Evolutionary conservation across 2,797 vertebrate genomes (phyloP).

Genomic region (Odontamblyopus rebecca): DNA sequence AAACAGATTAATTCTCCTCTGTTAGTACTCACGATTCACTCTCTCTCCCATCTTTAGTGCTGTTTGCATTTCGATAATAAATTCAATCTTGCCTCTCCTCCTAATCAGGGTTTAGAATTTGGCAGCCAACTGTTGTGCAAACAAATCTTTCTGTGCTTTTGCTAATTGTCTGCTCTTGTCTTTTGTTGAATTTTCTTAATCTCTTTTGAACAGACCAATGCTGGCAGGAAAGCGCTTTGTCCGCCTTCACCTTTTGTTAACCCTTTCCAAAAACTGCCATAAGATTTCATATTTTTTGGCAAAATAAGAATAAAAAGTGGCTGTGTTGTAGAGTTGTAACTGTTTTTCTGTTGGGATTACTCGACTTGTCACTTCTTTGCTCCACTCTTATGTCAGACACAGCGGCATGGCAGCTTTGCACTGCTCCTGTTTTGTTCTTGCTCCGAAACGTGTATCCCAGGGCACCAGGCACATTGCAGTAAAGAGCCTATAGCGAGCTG

Average conservation of each 20-base stretch:
- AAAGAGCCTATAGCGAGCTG: constrained; percentile 10
- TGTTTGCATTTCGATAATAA: constrained; percentile 10
- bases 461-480: background rate
- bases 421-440: constrained; percentile 28
- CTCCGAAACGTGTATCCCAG: constrained; percentile 10
- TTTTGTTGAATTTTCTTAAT: constrained; percentile 29
- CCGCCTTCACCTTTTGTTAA: constrained; percentile 7
- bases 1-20: constrained; percentile 14
- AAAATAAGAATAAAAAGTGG: background rate
- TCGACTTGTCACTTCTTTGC: constrained; percentile 32
- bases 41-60: constrained; percentile 6
- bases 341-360: constrained; percentile 31
- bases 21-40: constrained; percentile 45
- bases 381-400: constrained; percentile 30
- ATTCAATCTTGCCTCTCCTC: constrained; percentile 7
- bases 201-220: constrained; percentile 9
- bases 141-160: constrained; percentile 29
- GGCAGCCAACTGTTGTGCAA: constrained; percentile 11
- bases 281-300: constrained; percentile 2
- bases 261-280: constrained; percentile 9
- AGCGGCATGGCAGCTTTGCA: constrained; percentile 1
- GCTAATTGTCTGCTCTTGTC: constrained; percentile 16
- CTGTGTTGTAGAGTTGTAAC: background rate
- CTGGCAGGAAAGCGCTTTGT: constrained; percentile 8
- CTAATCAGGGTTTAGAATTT: constrained; percentile 13